These are phyloP conservation scores for Euphonia xanthogaster DNA, from an alignment of 2,797 vertebrate genomes.

Conservation along the genomic window DNA sequence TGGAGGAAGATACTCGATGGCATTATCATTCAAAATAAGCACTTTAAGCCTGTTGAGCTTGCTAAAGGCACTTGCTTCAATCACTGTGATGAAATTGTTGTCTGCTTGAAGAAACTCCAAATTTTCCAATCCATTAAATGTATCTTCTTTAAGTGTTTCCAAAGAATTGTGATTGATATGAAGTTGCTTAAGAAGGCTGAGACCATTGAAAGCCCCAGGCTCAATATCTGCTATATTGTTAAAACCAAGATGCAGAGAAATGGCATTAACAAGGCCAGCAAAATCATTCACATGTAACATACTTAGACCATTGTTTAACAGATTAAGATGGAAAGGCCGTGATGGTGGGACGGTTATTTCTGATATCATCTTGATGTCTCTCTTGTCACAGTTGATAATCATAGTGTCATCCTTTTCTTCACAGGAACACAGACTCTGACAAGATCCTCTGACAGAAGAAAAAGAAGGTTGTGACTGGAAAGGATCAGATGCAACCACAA, in stretches of 20 bases:
- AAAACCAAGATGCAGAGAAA: constrained; percentile 93
- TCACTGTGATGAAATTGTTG: constrained; percentile 95
- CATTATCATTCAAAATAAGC: constrained; percentile 97
- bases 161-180: constrained; percentile 99
- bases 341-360: constrained; percentile 89
- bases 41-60: constrained; percentile 96
- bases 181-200: constrained; percentile 90
- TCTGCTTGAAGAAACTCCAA: constrained; percentile 98
- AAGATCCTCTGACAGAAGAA: constrained; percentile 81
- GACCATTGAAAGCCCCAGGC: constrained; percentile 89
- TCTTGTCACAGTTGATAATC: constrained; percentile 91
- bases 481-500: constrained; percentile 73
- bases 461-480: constrained; percentile 78
- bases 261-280: constrained; percentile 84
- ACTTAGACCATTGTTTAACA: constrained; percentile 92
- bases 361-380: constrained; percentile 88
- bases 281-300: constrained; percentile 87
- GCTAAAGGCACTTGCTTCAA: constrained; percentile 97
- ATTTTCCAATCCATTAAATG: constrained; percentile 93
- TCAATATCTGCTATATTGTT: constrained; percentile 97
- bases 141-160: constrained; percentile 93
- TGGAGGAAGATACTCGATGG: constrained; percentile 90
- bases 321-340: constrained; percentile 90
- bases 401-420: constrained; percentile 90
- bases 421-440: constrained; percentile 88